Base-by-base conservation (phyloP, 2,888 invertebrate species). In the Lithophane socia region DNA sequence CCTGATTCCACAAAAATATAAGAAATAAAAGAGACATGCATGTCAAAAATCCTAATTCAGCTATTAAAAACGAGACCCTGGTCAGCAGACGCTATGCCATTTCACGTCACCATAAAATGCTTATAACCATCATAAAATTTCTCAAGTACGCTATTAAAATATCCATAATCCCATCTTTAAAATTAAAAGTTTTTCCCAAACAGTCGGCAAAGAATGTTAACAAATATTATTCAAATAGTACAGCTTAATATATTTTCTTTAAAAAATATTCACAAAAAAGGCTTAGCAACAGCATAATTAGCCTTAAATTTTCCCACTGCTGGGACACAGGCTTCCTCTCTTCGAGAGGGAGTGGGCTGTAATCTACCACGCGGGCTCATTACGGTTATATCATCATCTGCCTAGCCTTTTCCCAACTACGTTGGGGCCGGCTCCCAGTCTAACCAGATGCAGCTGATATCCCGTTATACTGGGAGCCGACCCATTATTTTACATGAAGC, bases 91-190 rank as follows among this genome's bases (percentile, higher is more conserved):
- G 13, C 29, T 21, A 60, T 13, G 18, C 65, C 42, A 82, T 82
- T 65, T 42, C 18, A 24, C 52, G 52, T 68, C 44, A 58, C 44
- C 24, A 71, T 83, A 77, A 83, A 83, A 73, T 24, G 10, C 54
- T 82, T 72, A 73, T 54, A 65, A 24, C 64, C 13, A n/a, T 60
- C 72, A 66, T 70, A 76, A 72, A 82, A 81, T 18, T 18, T 47
- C 29, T 65, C 61, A 49, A 76, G 83, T 24, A 64, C 58, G 52
- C 63, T 13, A 63, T 72, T 82, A 83, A 77, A 83, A 66, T 68
- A 47, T 2, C n/a, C n/a, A n/a, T n/a, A n/a, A n/a, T n/a, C 0
- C 12, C 44, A 66, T 65, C 44, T 66, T 47, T 24, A 13, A 44
- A 73, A 73, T 77, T 69, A 12, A 70, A 71, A 49, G 8, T 5